Evolutionary conservation across 1,140 invertebrate species (phyloP), one percentile per base, ranked within the genome.

Genomic region (Nasonia longicornis): DNA sequence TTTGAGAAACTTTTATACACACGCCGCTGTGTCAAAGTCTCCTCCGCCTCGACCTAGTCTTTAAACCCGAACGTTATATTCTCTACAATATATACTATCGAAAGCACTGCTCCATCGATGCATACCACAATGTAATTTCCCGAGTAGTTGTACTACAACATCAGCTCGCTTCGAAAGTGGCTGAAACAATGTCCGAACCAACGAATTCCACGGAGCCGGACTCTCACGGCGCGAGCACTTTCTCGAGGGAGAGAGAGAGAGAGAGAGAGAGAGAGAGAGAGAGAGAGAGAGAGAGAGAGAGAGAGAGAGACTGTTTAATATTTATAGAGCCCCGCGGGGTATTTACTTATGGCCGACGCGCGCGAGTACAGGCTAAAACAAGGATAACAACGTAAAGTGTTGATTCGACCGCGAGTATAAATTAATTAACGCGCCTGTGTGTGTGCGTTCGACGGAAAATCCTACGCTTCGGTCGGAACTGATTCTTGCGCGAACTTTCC

Each of bases 261-360:
- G 63, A 29, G 12, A 48, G 45, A 48, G 11, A 12, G 45, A 58
- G 52, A n/a, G 52, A n/a, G 63, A 20, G 29, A 11, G 63, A 29
- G 12, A 48, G 45, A 14, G 11, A 12, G 45, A 58, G 52, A n/a
- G 63, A 29, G 12, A 48, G 45, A 48, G 1, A 12, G 45, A 58
- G 52, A n/a, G 52, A n/a, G 52, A 58, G 52, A 52, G 66, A 42
- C 45, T 71, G 71, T 79, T 77, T 79, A 52, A 71, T 48, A 66
- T 71, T 79, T 71, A 58, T 35, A 79, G 38, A 52, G 22, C 12
- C 42, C 66, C 76, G 7, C 16, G 42, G 66, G 76, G 64, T 77
- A 31, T 77, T 77, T 77, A 48, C 76, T 77, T 76, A 45, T 20
- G 26, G 29, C 11, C 48, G 52, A 3, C 64, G 11, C 52, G 52